Evolutionary conservation across 2,113 vertebrate species (phyloP).

Genomic region (Apeltes quadracus): DNA sequence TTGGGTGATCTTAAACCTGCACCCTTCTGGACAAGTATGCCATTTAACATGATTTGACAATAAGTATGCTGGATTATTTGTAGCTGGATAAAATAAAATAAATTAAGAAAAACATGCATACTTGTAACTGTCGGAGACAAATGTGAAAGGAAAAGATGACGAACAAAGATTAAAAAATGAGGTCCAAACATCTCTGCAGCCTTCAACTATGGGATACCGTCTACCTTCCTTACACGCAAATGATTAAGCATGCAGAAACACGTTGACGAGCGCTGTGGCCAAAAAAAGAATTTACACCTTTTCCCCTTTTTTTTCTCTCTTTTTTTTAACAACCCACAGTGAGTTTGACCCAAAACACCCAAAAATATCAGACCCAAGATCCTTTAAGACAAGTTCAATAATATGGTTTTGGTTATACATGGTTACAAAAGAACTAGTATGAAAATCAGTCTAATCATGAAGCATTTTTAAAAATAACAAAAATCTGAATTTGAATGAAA

Average conservation of each 20-base stretch:
- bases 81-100: constrained; percentile 1
- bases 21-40: constrained; percentile 29
- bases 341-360: neutral
- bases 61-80: constrained; percentile 16
- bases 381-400: neutral
- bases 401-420: neutral
- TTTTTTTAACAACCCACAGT: neutral
- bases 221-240: constrained; percentile 15
- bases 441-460: neutral
- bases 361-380: constrained; percentile 24
- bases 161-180: constrained; percentile 13
- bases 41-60: constrained; percentile 19
- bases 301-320: constrained; percentile 26
- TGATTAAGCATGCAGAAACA: constrained; percentile 30
- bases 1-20: constrained; percentile 10
- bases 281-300: neutral
- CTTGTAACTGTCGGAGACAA: constrained; percentile 15
- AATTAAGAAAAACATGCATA: constrained; percentile 16
- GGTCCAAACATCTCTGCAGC: constrained; percentile 35
- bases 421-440: constrained; percentile 28
- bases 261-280: constrained; percentile 29
- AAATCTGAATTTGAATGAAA: neutral
- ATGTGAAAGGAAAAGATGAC: constrained; percentile 15
- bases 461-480: neutral
- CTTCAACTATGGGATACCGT: constrained; percentile 12